Evolutionary conservation across 2,113 vertebrate species (phyloP).

Genomic region (Dolichallabes microphthalmus): DNA sequence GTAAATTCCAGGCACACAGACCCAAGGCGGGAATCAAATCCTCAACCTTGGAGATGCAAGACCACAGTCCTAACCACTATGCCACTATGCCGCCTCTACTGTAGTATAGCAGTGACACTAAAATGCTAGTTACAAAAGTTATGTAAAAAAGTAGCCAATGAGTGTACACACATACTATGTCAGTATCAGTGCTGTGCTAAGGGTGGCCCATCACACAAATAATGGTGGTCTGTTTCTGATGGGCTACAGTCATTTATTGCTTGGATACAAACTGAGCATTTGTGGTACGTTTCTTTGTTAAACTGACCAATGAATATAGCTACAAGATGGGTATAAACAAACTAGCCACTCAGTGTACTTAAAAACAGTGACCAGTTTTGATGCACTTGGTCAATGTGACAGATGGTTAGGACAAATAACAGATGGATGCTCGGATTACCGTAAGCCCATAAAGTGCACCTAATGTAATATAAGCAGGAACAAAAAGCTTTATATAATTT

Average conservation of each 20-base stretch:
- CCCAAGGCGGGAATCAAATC: no score
- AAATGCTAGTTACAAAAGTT: background rate
- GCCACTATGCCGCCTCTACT: no score
- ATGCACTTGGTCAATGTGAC: slow-evolving; percentile 29
- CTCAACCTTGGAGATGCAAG: no score
- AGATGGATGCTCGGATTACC: slow-evolving; percentile 46
- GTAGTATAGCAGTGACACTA: background rate
- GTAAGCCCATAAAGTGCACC: slow-evolving; percentile 24
- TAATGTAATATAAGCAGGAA: slow-evolving; percentile 8
- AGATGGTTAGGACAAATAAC: slow-evolving; percentile 51
- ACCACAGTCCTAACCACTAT: no score
- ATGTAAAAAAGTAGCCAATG: background rate
- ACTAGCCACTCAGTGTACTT: background rate
- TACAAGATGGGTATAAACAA: background rate
- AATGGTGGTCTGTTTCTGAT: background rate
- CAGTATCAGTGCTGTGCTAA: background rate
- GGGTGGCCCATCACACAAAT: background rate
- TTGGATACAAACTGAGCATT: background rate
- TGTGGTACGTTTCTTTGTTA: background rate
- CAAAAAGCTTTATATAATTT: background rate
- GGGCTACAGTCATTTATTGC: background rate
- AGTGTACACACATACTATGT: background rate
- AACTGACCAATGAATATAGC: background rate
- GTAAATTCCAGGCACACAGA: no score
- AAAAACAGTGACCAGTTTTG: slow-evolving; percentile 25